Evolutionary conservation across 1,140 invertebrate genomes (phyloP), one percentile per base, ranked within the genome.

Genomic region (Solenopsis invicta): DNA sequence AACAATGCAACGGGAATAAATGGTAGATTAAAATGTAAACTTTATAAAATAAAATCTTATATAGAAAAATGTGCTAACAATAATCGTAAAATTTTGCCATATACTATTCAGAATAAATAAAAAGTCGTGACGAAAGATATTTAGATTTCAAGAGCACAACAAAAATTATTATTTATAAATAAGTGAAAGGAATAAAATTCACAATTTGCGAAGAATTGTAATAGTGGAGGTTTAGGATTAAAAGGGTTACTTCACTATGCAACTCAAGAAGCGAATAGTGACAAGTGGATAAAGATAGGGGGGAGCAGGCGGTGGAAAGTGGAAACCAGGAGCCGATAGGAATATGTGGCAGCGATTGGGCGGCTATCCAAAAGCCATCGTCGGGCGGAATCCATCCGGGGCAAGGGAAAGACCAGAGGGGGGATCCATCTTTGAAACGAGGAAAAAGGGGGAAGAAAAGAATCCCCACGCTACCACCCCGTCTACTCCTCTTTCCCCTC

Each of bases 311-410:
- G 72, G 45, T 62, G 72, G 66, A 62, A 69, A 62, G 45, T 56
- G 62, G 71, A 76, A 56, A 76, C 80, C 87, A 88, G 71, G 66
- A 52, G 69, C 85, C 89, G 90, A 91, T 91, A 94, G 90, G 91
- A 95, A 94, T 91, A 94, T 95, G 94, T 94, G 94, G 93, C 93
- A 90, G 92, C 92, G 92, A 94, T 94, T 95, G 94, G 95, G 95
- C 94, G 87, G 91, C 90, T 85, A 93, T 95, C 94, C 95, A 95
- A 95, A 93, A 94, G 90, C 90, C 91, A 92, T 94, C 92, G 87
- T 85, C 85, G 85, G 80, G 34, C 59, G 54, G 74, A 86, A 90
- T 90, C 76, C 82, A 84, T 91, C 87, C 84, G 62, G 29, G 56
- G 84, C 52, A 76, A 61, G 52, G 76, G 74, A 74, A 86, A 59